Conservation (phyloP, 92 coral and sea anemone genomes). For the Siderastrea siderea region DNA sequence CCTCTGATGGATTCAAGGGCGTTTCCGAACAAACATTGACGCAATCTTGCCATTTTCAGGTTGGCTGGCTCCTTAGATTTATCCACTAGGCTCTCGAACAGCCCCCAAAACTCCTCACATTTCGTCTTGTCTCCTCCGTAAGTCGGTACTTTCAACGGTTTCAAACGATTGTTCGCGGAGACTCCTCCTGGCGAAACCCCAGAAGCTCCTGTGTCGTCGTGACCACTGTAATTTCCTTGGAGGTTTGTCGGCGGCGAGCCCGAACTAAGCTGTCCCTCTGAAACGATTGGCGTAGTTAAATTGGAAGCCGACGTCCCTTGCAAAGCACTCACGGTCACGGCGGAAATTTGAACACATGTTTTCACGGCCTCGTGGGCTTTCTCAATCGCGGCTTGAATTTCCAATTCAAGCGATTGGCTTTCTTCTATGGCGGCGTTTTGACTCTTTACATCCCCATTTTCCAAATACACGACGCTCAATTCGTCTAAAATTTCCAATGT, state of each 20-base stretch:
- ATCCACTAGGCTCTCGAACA: constrained; percentile 73
- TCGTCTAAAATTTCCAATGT: constrained; percentile 49
- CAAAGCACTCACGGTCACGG: background rate
- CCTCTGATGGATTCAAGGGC: constrained; percentile 71
- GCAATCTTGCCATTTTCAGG: constrained; percentile 66
- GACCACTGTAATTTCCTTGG: background rate
- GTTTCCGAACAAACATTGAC: constrained; percentile 59
- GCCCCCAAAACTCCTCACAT: constrained; percentile 76
- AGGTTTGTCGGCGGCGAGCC: background rate
- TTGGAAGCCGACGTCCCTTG: background rate
- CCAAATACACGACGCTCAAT: constrained; percentile 22
- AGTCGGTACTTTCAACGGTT: constrained; percentile 58
- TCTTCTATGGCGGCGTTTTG: constrained; percentile 24
- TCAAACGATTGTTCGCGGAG: constrained; percentile 34
- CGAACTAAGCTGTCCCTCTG: background rate
- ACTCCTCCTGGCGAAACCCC: background rate
- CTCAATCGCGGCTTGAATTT: constrained; percentile 15
- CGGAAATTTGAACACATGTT: background rate
- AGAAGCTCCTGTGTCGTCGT: background rate
- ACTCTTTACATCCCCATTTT: constrained; percentile 19
- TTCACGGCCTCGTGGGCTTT: constrained; percentile 41
- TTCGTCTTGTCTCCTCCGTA: constrained; percentile 66
- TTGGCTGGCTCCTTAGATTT: constrained; percentile 53
- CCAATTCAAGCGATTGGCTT: constrained; percentile 35
- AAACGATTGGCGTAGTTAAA: background rate